Base-by-base conservation (phyloP, 2,797 vertebrate genomes). In the Rousettus madagascariensis region DNA sequence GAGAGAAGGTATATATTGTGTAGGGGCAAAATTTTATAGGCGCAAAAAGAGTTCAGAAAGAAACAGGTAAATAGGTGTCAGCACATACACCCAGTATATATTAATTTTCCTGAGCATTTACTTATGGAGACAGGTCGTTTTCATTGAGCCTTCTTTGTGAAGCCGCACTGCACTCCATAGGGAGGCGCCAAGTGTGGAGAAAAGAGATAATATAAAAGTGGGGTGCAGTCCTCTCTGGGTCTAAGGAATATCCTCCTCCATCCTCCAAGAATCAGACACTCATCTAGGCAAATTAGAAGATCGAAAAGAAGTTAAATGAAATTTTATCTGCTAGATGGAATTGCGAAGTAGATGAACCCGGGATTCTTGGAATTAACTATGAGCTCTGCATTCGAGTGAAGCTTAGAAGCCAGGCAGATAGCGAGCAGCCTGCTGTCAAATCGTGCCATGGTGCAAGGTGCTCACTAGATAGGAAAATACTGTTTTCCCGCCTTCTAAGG, bases 241-340 rank as follows among this genome's bases (percentile, higher is more conserved):
- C 74, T 53, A 30, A 84, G 13, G 22, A 79, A 16, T 22, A 28
- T 8, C 61, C 17, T 69, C 5, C 51, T 74, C 59, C 38, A 46
- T 55, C 28, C 46, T 88, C 24, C 19, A 55, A 84, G 86, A 83
- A 69, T 57, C 75, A 75, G 72, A 79, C 41, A 71, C 26, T 41
- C 17, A 6, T 12, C 1, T 30, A 57, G 71, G 41, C 38, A 38
- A 83, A 82, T 90, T 77, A 61, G 66, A 90, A 96, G 84, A 88
- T 90, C 86, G 11, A 90, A 82, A 83, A 61, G 38, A 79, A 79
- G 59, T 71, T 83, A 87, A 87, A 19, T 82, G 74, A 86, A 74
- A 55, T 38, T 77, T 84, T 90, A 66, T 91, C 63, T 94, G 69
- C 17, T 49, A 30, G 61, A 33, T 66, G 28, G 24, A 88, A 38